Evolutionary conservation across 2,113 vertebrate species (phyloP), one percentile per base, ranked within the genome.

Genomic region (Phodopus roborovskii): DNA sequence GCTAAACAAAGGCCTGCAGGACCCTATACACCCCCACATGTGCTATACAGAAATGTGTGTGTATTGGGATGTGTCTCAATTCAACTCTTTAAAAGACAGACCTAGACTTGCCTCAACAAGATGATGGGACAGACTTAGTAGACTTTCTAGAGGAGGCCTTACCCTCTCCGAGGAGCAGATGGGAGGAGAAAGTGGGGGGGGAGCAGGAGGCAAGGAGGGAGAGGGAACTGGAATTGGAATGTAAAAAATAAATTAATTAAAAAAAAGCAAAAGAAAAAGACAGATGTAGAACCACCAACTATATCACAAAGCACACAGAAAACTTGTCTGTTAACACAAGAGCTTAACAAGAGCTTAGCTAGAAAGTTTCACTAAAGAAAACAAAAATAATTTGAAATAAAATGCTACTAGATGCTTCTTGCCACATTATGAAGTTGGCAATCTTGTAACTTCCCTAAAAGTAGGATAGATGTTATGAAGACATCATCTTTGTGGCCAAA

Each of bases 301-400:
- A 53, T 7, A 62, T 53, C 10, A n/a, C 20, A 50, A 36, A 62
- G 36, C 1, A 0, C 0, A 17, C 1, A 28, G 70, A 13, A 24
- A 48, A 48, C 24, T 26, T 4, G 1, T 7, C 36, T 64, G 3
- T 36, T 28, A 16, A 50, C 66, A 70, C 26, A 9, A 4, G 15
- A 19, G 73, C 39, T 39, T 42, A 30, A 28, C 4, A 42, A 85
- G 9, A n/a, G n/a, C 77, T n/a, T 19, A 58, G 28, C 64, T 71
- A 84, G 64, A 90, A 92, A 87, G 33, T 74, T 24, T 82, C 50
- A 20, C 20, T 90, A 12, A 36, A 60, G 53, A 12, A 30, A 42
- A 88, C 68, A 74, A n/a, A 87, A 58, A 58, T 73, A 71, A 77
- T 53, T 36, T 95, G 42, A 96, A 95, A 86, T 90, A 16, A 91